These are phyloP conservation scores for Cephus pygmeus DNA, from an alignment of 2,888 invertebrate genomes.

Conservation along the genomic window DNA sequence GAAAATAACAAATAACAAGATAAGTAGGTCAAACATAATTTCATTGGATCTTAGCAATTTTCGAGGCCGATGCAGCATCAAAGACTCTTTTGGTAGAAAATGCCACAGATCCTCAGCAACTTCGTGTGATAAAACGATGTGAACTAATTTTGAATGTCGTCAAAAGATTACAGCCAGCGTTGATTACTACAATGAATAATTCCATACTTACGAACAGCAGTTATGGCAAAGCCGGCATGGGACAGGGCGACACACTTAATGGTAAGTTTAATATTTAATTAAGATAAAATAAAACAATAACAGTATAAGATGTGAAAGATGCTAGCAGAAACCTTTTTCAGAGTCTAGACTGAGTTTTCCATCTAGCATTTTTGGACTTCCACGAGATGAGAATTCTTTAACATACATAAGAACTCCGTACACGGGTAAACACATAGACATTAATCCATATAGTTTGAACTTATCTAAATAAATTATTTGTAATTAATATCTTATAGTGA, in stretches of 20 bases:
- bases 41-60: conserved; percentile 49
- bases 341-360: conserved; percentile 42
- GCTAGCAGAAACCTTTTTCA: conserved; percentile 14
- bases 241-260: conserved; percentile 44
- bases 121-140: conserved; percentile 61
- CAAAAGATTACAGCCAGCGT: conserved; percentile 54
- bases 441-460: neutral
- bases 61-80: conserved; percentile 55
- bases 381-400: conserved; percentile 44
- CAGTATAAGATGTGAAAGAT: neutral
- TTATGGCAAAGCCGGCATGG: conserved; percentile 41
- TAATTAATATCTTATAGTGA: conserved; percentile 43
- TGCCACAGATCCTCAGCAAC: conserved; percentile 57
- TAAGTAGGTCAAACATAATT: neutral
- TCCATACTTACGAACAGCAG: conserved; percentile 43
- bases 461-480: conserved; percentile 3
- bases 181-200: conserved; percentile 52
- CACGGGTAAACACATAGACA: conserved; percentile 43
- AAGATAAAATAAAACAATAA: neutral
- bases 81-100: conserved; percentile 52
- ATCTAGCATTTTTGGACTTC: conserved; percentile 38
- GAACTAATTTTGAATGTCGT: conserved; percentile 59
- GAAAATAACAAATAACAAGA: neutral
- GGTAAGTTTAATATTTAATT: conserved; percentile 30
- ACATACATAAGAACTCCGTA: conserved; percentile 61